Evolutionary conservation across 2,113 vertebrate species (phyloP), one percentile per base, ranked within the genome.

Genomic region (Upupa epops): DNA sequence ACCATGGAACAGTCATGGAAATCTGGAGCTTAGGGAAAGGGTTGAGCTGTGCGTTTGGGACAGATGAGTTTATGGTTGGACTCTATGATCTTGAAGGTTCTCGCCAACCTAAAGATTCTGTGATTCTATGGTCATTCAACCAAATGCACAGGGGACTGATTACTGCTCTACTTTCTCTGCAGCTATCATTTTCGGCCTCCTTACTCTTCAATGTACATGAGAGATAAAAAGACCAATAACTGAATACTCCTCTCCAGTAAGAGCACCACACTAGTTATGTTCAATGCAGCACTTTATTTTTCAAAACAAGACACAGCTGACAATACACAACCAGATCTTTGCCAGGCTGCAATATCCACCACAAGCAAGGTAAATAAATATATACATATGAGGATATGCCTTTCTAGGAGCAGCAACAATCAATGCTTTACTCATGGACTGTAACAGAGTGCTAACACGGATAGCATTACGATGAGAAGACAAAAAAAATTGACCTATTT

Each of bases 371-470:
- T 12, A 42, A 42, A 42, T 42, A n/a, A n/a, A n/a, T 42, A 42
- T 12, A 42, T 42, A 42, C 15, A 42, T 42, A 11, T 42, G 40
- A 36, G 28, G 61, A 18, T 25, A 84, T 9, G 19, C 32, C 76
- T 64, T 56, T 28, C 13, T n/a, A 37, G 17, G 11, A 70, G 51
- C 26, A 45, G 37, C 3, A 17, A 46, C 32, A 37, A 68, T 2
- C 3, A 2, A 22, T 46, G 34, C 22, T 9, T 88, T 74, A 28
- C 29, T 66, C 42, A 20, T 5, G 24, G 25, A 42, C 40, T 36
- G 17, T 18, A 58, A 37, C 3, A 1, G 5, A 0, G 0, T 4
- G 24, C 18, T 70, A 59, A 63, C 46, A 32, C 45, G 31, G 58
- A 37, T 19, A 28, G 1, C 22, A 6, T 28, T 13, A 34, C 34